These are phyloP conservation scores for Rostratula benghalensis DNA, from an alignment of 2,113 vertebrate genomes.

Conservation along the genomic window DNA sequence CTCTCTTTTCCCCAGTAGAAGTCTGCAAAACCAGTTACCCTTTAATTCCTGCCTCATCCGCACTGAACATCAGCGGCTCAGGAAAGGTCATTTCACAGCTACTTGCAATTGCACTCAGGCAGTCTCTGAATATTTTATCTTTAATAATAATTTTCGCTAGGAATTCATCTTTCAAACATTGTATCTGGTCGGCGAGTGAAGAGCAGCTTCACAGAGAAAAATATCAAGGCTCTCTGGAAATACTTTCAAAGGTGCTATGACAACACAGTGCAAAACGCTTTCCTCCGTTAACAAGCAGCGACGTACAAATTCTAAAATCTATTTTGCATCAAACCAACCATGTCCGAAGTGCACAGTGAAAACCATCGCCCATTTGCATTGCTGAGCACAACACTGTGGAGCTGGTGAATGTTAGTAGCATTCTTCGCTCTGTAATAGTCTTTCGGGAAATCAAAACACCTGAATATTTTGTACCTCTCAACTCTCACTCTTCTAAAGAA, in stretches of 20 bases:
- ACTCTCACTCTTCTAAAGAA: conserved; percentile 42
- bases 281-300: not conserved
- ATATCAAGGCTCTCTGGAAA: conserved; percentile 21
- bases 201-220: conserved; percentile 24
- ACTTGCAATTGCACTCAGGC: not conserved
- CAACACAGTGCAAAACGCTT: not conserved
- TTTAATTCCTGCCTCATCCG: not conserved
- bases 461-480: conserved; percentile 69
- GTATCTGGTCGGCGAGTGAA: not conserved
- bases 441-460: conserved; percentile 32
- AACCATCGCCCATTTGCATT: not conserved
- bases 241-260: conserved; percentile 19
- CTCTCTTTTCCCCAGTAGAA: not conserved
- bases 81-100: conserved; percentile 24
- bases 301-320: not conserved
- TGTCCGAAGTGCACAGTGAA: not conserved
- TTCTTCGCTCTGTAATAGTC: not conserved
- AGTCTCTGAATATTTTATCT: conserved; percentile 21
- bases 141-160: not conserved
- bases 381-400: not conserved
- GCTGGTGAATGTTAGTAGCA: conserved; percentile 49
- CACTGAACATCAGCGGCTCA: not conserved
- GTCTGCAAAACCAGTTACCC: not conserved
- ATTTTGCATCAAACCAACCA: conserved; percentile 6
- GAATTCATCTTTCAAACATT: not conserved